phyloP scores from a whole-genome alignment of 2,797 vertebrate genomes.

The Pteropus rufus region DNA sequence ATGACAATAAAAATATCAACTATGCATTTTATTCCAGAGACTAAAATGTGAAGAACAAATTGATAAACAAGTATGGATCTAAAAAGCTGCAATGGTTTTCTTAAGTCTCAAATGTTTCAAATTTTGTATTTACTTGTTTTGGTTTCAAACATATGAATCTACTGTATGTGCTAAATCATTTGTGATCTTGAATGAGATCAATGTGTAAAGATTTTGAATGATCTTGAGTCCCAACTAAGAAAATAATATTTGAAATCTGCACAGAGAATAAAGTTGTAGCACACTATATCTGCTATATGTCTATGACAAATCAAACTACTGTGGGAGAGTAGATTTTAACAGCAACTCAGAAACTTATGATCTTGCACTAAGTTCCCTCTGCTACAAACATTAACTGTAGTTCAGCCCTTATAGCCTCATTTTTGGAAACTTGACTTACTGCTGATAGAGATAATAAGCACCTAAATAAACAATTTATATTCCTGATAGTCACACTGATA shows the following conservation, averaged over 20 bases:
- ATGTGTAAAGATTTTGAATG: not conserved
- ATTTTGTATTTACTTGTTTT: constrained; percentile 14
- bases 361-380: not conserved
- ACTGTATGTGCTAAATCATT: not conserved
- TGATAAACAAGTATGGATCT: not conserved
- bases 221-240: not conserved
- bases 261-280: not conserved
- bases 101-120: not conserved
- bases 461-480: constrained; percentile 54
- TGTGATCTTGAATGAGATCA: not conserved
- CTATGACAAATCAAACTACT: not conserved
- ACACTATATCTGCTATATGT: not conserved
- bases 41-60: not conserved
- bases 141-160: not conserved
- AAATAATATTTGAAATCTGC: not conserved
- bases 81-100: not conserved
- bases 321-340: not conserved
- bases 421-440: constrained; percentile 17
- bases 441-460: not conserved
- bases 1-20: not conserved
- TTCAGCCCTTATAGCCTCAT: not conserved
- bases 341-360: not conserved
- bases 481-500: not conserved
- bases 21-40: not conserved
- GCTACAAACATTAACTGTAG: not conserved